A percentile compares a stretch with the other conserved stretches of the same genome.
phyloP scores from a whole-genome alignment of 2,797 vertebrate species.

The Hirundo rustica region DNA sequence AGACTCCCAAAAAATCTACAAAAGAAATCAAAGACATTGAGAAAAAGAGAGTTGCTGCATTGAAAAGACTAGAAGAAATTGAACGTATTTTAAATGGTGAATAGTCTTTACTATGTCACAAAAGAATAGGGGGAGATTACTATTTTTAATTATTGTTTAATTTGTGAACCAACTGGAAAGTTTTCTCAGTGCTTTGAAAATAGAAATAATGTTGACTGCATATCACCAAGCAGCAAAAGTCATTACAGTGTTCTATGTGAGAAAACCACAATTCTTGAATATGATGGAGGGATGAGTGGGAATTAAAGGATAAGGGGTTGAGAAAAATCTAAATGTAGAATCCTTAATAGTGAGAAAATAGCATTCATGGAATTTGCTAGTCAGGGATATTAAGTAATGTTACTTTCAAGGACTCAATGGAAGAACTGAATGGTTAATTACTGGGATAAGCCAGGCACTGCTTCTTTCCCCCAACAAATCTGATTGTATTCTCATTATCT shows the following conservation, averaged over 20 bases:
- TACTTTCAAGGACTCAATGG: conserved; percentile 8
- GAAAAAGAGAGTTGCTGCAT: conserved; percentile 92
- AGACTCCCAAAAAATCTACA: conserved; percentile 86
- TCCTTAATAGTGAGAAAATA: neutral
- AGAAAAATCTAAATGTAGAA: neutral
- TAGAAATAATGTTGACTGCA: neutral
- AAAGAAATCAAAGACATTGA: conserved; percentile 97
- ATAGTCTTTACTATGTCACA: conserved; percentile 71
- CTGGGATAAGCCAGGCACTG: neutral
- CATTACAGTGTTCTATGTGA: neutral
- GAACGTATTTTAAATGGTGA: conserved; percentile 97
- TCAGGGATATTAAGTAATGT: neutral
- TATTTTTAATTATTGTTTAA: conserved; percentile 43
- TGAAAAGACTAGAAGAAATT: conserved; percentile 98
- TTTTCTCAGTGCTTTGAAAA: conserved; percentile 58
- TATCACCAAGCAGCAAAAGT: conserved; percentile 28
- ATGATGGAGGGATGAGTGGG: neutral
- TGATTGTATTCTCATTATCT: neutral
- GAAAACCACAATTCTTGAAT: conserved; percentile 11
- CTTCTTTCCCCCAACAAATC: conserved; percentile 16
- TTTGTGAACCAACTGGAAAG: conserved; percentile 28
- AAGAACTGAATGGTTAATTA: neutral
- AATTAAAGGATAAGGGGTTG: neutral
- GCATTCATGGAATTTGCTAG: neutral
- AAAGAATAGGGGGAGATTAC: neutral